Base-by-base conservation (phyloP, 1,140 invertebrate species). In the Acromyrmex charruanus region DNA sequence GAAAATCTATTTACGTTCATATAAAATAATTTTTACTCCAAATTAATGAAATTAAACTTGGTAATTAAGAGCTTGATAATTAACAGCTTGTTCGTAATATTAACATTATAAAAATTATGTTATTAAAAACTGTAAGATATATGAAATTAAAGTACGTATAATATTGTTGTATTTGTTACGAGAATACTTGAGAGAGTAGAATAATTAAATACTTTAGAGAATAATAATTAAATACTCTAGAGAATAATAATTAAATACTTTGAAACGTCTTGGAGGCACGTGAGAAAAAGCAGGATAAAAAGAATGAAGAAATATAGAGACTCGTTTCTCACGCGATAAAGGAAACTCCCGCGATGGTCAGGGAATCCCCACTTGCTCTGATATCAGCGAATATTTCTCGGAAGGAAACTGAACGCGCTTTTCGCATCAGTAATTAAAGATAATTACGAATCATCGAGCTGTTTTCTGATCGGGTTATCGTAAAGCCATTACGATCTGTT, bases 371-470 rank as follows among this genome's bases (percentile, higher is more conserved):
- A 35, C 14, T 31, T 39, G 31, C n/a, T 6, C 18, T n/a, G 14
- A 61, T 49, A 49, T 69, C 55, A 51, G 16, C 4, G 35, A 14
- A 72, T 51, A n/a, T 74, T 75, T 84, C n/a, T 61, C 14, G 6
- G 12, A 84, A 14, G 0, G 25, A 25, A 55, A 71, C 12, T 44
- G 7, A 59, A 31, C 25, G 18, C 25, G 12, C 16, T 49, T 82
- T 49, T 21, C 53, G 16, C 68, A 4, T 84, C 18, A 84, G 44
- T 75, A 75, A 49, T 82, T 74, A 61, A 2, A 72, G 35, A 61
- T 72, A 68, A 49, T 16, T 16, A 21, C 9, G 39, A 10, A 39
- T 74, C 18, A 61, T 82, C n/a, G 31, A 81, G 53, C 6, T 63
- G 9, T 35, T 74, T 44, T 75, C 14, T 63, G 39, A 59, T 3